Evolutionary conservation across 2,797 vertebrate genomes (phyloP).

Genomic region (Crypturellus tataupa): DNA sequence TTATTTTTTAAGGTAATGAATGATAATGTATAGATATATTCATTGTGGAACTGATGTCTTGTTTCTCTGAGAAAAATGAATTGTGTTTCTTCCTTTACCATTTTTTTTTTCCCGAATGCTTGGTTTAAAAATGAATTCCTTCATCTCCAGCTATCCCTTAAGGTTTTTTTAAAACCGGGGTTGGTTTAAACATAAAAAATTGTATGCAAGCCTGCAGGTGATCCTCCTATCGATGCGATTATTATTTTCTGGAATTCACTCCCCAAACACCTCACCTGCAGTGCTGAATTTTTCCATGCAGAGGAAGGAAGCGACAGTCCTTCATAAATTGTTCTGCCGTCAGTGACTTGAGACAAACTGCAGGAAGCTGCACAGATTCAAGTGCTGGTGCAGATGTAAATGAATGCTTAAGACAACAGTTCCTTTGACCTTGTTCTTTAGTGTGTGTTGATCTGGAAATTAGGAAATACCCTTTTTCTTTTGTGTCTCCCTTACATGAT

Average conservation of each 20-base stretch:
- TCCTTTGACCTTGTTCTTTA: not conserved
- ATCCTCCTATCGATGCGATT: slow-evolving; percentile 12
- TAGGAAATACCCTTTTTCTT: not conserved
- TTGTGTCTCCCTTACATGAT: rapidly evolving
- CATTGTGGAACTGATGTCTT: not conserved
- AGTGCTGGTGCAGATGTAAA: not conserved
- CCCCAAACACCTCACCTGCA: not conserved
- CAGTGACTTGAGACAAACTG: not conserved
- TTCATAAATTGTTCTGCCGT: not conserved
- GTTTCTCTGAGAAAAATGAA: slow-evolving; percentile 17
- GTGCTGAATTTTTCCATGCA: not conserved
- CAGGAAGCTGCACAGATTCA: not conserved
- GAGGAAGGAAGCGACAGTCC: rapidly evolving
- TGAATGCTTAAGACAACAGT: not conserved
- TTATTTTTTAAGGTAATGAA: not conserved
- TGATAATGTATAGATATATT: slow-evolving; percentile 20
- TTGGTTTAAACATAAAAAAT: slow-evolving; percentile 25
- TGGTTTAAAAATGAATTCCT: not conserved
- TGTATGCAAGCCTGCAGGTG: slow-evolving; percentile 31
- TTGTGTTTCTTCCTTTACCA: not conserved
- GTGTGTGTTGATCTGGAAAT: not conserved
- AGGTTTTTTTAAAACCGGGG: slow-evolving; percentile 23
- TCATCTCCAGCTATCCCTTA: not conserved
- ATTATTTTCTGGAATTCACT: slow-evolving; percentile 34
- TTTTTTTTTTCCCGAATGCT: not conserved